phyloP scores from a whole-genome alignment of 2,113 vertebrate genomes.

The Acrocephalus kingi region DNA sequence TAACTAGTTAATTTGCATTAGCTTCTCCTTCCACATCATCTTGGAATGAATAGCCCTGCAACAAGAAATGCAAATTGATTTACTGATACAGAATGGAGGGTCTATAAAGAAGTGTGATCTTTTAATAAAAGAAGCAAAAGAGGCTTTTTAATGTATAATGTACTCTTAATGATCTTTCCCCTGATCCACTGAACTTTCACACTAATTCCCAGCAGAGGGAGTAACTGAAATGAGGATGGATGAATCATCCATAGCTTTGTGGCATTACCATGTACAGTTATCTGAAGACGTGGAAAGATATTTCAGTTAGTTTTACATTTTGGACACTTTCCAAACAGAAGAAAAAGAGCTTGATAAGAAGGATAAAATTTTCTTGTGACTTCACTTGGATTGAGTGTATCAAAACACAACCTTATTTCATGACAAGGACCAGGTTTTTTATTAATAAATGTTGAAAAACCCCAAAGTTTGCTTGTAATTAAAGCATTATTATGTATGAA shows the following conservation, averaged over 20 bases:
- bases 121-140: background rate
- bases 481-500: background rate
- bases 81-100: background rate
- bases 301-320: background rate
- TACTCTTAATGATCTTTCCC: background rate
- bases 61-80: background rate
- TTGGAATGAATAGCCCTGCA: background rate
- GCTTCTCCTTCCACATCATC: background rate
- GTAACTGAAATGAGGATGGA: conserved; percentile 2
- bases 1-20: background rate
- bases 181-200: background rate
- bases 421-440: background rate
- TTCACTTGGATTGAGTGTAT: background rate
- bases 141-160: background rate
- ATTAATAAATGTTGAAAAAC: background rate
- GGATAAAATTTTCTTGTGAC: background rate
- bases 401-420: background rate
- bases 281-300: background rate
- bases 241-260: background rate
- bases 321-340: background rate
- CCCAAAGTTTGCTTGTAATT: background rate
- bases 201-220: conserved; percentile 49
- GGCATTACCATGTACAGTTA: background rate
- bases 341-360: background rate
- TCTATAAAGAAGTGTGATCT: background rate